phyloP scores from a whole-genome alignment of 2,113 vertebrate genomes.

The Elgaria multicarinata region DNA sequence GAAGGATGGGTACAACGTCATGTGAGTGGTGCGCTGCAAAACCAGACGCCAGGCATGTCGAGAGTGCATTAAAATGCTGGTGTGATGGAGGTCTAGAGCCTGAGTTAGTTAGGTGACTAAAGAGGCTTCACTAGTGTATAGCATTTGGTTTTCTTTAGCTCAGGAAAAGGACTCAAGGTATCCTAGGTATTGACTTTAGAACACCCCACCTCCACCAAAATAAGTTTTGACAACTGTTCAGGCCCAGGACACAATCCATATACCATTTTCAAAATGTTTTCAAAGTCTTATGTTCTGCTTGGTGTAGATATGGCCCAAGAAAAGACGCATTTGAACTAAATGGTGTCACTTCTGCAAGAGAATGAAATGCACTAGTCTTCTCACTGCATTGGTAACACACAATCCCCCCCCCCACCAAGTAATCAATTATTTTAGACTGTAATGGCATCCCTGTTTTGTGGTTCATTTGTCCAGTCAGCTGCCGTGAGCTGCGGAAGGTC shows the following conservation, averaged over 20 bases:
- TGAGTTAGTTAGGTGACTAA: not conserved
- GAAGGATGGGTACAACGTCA: too few species aligned
- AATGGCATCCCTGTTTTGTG: not conserved
- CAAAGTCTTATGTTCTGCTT: too few species aligned
- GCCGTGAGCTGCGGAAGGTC: conserved; percentile 37
- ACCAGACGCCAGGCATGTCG: too few species aligned
- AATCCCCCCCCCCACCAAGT: not conserved
- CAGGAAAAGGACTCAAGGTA: conserved; percentile 26
- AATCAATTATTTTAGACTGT: conserved; percentile 21
- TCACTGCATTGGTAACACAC: not conserved
- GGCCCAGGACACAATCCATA: too few species aligned
- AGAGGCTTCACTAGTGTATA: not conserved
- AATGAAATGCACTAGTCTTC: not conserved
- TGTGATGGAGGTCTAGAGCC: too few species aligned
- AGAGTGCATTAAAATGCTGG: too few species aligned
- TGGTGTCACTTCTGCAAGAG: not conserved
- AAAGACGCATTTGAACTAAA: not conserved
- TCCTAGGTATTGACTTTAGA: conserved; percentile 51
- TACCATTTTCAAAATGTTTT: too few species aligned
- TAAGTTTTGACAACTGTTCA: too few species aligned
- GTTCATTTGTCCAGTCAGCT: conserved; percentile 1
- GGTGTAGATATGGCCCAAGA: too few species aligned
- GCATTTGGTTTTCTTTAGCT: conserved; percentile 57
- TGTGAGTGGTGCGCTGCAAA: too few species aligned
- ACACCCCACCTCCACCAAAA: conserved; percentile 12